phyloP scores from a whole-genome alignment of 2,113 vertebrate genomes.

The Todiramphus chloris region DNA sequence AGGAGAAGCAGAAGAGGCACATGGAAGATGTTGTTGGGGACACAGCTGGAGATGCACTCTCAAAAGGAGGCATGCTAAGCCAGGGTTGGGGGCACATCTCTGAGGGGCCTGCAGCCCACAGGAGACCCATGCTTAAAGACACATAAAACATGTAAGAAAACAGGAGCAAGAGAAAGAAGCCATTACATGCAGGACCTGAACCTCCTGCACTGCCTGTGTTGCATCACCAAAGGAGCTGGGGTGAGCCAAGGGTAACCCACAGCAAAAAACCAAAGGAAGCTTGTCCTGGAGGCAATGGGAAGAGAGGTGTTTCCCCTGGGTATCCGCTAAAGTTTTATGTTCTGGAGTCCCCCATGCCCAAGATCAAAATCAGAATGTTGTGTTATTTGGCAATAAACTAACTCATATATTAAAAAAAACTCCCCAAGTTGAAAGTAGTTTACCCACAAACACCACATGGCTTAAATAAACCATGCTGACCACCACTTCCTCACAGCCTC shows the following conservation, averaged over 20 bases:
- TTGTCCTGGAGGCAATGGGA: not conserved
- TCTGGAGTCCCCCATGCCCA: not conserved
- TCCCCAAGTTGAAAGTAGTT: not conserved
- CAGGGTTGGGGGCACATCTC: not conserved
- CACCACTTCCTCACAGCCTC: not conserved
- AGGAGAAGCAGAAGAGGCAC: not conserved
- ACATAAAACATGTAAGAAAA: not conserved
- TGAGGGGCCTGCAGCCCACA: not conserved
- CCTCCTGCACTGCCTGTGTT: not conserved
- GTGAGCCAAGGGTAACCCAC: not conserved
- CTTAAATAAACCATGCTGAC: not conserved
- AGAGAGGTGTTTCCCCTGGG: not conserved
- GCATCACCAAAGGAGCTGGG: not conserved
- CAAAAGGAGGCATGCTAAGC: not conserved
- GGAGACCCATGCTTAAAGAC: not conserved
- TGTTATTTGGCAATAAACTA: not conserved
- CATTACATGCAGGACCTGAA: not conserved
- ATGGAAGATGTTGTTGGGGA: not conserved
- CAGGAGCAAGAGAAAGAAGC: not conserved
- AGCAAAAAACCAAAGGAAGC: not conserved
- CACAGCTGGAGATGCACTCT: rapidly evolving
- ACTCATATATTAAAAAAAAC: not conserved
- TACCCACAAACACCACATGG: not conserved
- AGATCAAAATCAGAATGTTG: not conserved
- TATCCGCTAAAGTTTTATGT: not conserved